Percentiles rank a stretch among this genome's conserved stretches.
These are phyloP conservation scores for Tragelaphus scriptus DNA, from an alignment of 2,113 vertebrate species.

Conservation along the genomic window DNA sequence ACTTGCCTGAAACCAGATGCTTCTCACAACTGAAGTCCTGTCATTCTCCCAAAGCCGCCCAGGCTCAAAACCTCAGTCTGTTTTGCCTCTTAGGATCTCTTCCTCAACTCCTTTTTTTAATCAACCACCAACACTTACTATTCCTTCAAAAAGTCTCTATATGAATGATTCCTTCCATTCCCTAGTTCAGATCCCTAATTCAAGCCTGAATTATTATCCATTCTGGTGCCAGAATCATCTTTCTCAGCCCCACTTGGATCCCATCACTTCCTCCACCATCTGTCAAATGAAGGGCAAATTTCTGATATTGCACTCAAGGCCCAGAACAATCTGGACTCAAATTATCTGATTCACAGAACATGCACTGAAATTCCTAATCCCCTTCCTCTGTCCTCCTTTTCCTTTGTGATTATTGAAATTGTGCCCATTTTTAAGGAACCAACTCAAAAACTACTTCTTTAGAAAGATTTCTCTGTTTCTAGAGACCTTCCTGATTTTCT, in stretches of 20 bases:
- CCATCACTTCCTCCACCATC: neutral
- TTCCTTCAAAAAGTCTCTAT: neutral
- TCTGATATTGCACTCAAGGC: neutral
- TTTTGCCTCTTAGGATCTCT: neutral
- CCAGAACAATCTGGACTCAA: constrained; percentile 11
- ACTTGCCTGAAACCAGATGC: neutral
- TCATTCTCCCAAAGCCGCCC: neutral
- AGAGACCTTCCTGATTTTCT: neutral
- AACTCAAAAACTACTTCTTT: neutral
- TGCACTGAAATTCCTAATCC: neutral
- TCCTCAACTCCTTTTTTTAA: neutral
- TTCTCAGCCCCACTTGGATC: neutral
- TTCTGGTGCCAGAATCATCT: neutral
- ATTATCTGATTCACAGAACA: constrained; percentile 21
- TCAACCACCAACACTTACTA: neutral
- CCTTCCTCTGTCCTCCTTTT: neutral
- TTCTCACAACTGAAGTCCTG: neutral
- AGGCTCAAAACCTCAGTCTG: neutral
- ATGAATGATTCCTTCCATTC: neutral
- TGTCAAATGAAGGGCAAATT: neutral
- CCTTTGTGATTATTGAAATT: neutral
- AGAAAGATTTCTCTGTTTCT: neutral
- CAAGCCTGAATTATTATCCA: neutral
- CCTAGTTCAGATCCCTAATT: neutral
- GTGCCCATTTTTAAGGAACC: neutral